Evolutionary conservation across 2,888 invertebrate species (phyloP).

Genomic region (Gymnocheta viridis): DNA sequence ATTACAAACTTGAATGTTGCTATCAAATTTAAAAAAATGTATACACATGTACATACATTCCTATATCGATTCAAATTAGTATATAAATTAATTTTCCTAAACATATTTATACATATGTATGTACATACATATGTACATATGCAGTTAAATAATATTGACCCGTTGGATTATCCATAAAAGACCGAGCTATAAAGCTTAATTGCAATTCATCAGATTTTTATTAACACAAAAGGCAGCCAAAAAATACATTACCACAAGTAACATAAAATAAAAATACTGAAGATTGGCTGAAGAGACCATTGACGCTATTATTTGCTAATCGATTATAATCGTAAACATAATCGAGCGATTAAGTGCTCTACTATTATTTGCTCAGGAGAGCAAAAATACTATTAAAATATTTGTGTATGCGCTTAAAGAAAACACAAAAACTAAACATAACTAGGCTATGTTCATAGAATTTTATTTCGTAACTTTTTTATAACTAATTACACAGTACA

Average conservation of each 20-base stretch:
- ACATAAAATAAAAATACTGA: neutral
- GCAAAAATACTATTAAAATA: no score
- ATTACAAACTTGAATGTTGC: neutral
- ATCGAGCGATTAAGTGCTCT: no score
- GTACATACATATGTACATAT: neutral
- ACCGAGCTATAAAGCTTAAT: conserved; percentile 76
- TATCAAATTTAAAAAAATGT: no score
- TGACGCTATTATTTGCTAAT: neutral
- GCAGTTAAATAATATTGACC: conserved; percentile 68
- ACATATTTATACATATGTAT: neutral
- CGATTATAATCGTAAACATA: no score
- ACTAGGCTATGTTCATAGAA: no score
- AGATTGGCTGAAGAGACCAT: neutral
- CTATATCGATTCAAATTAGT: conserved; percentile 4
- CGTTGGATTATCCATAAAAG: conserved; percentile 74
- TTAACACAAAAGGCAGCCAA: conserved; percentile 64
- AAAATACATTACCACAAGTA: neutral
- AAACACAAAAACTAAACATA: no score
- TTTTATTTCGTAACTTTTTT: no score
- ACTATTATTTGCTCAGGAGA: no score
- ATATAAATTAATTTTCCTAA: conserved; percentile 43
- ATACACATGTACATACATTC: no score
- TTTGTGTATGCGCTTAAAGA: no score
- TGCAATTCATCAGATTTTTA: conserved; percentile 77
- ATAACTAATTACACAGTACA: no score